A percentile compares a stretch with the other conserved stretches of the same genome.
Conservation (phyloP, 2,797 vertebrate species). For the Enteromius afrohamiltoni region DNA sequence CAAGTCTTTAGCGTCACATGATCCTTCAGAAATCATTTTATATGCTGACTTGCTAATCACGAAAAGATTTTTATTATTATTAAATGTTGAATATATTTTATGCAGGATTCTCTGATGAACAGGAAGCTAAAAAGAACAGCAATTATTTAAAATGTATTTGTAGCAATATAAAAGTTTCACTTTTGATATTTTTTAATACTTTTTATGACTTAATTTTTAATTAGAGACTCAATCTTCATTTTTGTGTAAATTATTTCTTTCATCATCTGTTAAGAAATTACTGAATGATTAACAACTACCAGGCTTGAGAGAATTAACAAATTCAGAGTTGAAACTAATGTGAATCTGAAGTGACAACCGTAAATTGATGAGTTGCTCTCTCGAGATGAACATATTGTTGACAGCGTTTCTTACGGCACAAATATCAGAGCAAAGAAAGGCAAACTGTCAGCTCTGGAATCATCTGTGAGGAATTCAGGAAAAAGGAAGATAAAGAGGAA, state of each 20-base stretch:
- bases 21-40: neutral
- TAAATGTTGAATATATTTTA: neutral
- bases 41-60: neutral
- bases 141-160: neutral
- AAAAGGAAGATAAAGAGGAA: constrained; percentile 84
- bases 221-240: neutral
- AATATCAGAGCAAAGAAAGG: constrained; percentile 32
- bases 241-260: neutral
- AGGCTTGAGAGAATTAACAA: neutral
- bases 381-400: constrained; percentile 15
- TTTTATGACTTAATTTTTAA: neutral
- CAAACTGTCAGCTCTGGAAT: constrained; percentile 46
- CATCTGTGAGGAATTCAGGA: constrained; percentile 79
- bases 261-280: neutral
- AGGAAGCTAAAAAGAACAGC: neutral
- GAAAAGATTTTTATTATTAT: neutral
- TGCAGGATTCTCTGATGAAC: neutral
- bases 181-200: neutral
- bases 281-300: constrained; percentile 1
- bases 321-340: constrained; percentile 5
- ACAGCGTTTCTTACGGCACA: neutral
- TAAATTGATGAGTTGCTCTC: neutral
- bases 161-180: neutral
- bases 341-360: neutral
- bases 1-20: neutral